Evolutionary conservation across 2,888 invertebrate genomes (phyloP).

Genomic region (Melanchra persicariae): DNA sequence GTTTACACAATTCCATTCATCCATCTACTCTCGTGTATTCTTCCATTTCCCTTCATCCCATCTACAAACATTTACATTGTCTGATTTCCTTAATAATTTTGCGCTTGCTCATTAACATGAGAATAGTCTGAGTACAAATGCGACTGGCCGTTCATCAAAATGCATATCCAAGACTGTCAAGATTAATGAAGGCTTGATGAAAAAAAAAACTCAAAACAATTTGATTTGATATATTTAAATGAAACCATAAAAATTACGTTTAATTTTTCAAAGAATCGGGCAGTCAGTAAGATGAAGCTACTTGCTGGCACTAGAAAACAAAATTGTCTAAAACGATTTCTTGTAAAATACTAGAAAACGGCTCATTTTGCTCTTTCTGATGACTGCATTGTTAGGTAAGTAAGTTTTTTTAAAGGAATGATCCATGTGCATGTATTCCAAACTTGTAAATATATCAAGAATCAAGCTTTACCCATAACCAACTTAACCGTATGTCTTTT

Average conservation of each 20-base stretch:
- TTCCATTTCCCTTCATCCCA: conserved; percentile 37
- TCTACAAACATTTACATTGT: conserved; percentile 41
- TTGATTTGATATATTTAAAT: neutral
- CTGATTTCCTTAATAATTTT: conserved; percentile 44
- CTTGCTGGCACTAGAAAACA: too few species aligned
- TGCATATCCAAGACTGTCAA: neutral
- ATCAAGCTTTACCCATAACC: neutral
- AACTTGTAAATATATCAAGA: neutral
- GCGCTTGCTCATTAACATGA: conserved; percentile 16
- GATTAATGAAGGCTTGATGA: neutral
- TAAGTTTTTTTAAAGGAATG: neutral
- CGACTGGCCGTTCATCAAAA: neutral
- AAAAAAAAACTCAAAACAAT: neutral
- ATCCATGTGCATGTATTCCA: neutral
- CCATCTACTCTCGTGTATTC: conserved; percentile 33
- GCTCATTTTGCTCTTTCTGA: neutral
- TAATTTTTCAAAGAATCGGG: too few species aligned
- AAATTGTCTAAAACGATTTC: too few species aligned
- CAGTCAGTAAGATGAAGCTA: too few species aligned
- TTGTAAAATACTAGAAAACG: too few species aligned
- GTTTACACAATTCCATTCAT: conserved; percentile 48
- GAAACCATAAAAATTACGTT: too few species aligned
- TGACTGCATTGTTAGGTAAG: neutral
- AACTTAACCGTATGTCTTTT: neutral
- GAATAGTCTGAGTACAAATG: conserved; percentile 6